Base-by-base conservation (phyloP, 2,888 invertebrate species). In the Bedellia somnulentella region DNA sequence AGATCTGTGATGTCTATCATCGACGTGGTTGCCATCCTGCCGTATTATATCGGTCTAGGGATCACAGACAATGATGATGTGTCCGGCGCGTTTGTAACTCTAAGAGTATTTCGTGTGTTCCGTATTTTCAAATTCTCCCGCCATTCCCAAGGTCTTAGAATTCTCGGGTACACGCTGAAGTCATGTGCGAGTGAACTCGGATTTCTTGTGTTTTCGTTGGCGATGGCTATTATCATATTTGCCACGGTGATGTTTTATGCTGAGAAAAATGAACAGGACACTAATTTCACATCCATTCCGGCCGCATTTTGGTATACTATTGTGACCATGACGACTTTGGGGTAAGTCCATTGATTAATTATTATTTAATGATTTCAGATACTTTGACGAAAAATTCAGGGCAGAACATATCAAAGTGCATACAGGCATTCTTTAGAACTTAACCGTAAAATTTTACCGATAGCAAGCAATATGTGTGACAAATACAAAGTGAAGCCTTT, bases 201-300 rank as follows among this genome's bases (percentile, higher is more conserved):
- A 44, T 99, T 99, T 80, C 85, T 99, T 39, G 96, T 99, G 37
- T 99, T 99, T 77, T 99, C 98, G 16, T 79, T 99, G 54, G 96
- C 97, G 40, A 98, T 99, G 98, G 99, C 99, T 52, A 99, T 99
- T 67, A 98, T 99, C 54, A 99, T 99, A 56, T 99, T 99, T 70
- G 98, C 99, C 39, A 99, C 99, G 23, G 96, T 99, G 47, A 99
- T 99, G 97, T 99, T 95, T 80, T 99, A 99, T 80, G 97, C 98
- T 30, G 99, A 99, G 81, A 99, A 99, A 79, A 97, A 97, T 64
- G 97, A 95, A 43, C 87, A 87, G 50, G 89, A 89, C 49, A 98
- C 98, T 32, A 92, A 92, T 68, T 99, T 99, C 81, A 98, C 95
- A 39, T 97, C 96, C 62, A 99, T 99, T 78, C 99, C 99, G 35